Evolutionary conservation across 1,140 invertebrate genomes (phyloP).

Genomic region (Condylostylus longicornis): DNA sequence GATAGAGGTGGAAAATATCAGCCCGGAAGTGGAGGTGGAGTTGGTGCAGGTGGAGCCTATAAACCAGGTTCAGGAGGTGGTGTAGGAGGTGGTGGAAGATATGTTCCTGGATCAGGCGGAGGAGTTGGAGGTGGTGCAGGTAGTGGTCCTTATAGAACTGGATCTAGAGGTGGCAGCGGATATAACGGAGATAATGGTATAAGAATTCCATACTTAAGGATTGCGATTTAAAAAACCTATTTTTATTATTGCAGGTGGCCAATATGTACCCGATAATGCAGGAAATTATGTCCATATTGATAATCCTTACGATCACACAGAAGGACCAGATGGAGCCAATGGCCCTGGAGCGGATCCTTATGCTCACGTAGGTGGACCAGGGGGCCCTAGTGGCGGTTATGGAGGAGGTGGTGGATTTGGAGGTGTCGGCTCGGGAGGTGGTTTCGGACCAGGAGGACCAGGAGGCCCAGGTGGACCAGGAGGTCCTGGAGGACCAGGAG

Average conservation of each 20-base stretch:
- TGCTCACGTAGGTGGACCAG: conserved; percentile 29
- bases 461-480: conserved; percentile 23
- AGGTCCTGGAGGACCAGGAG: conserved; percentile 24
- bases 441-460: conserved; percentile 21
- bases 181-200: conserved; percentile 3
- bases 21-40: not conserved
- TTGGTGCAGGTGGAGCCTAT: conserved; percentile 9
- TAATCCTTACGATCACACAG: conserved; percentile 13
- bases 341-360: conserved; percentile 36
- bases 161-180: conserved; percentile 9
- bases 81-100: conserved; percentile 8
- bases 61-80: conserved; percentile 6
- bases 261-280: conserved; percentile 37
- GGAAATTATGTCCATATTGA: conserved; percentile 36
- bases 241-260: conserved; percentile 30
- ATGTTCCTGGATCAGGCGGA: conserved; percentile 4
- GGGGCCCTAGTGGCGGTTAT: conserved; percentile 28
- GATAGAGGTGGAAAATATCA: conserved; percentile 14
- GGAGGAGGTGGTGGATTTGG: conserved; percentile 21
- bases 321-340: conserved; percentile 28
- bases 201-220: no score
- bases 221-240: no score
- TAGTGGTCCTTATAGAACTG: conserved; percentile 13
- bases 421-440: conserved; percentile 14
- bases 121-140: conserved; percentile 4